Evolutionary conservation across 1,140 invertebrate genomes (phyloP).

Genomic region (Ostrea denselamellosa): DNA sequence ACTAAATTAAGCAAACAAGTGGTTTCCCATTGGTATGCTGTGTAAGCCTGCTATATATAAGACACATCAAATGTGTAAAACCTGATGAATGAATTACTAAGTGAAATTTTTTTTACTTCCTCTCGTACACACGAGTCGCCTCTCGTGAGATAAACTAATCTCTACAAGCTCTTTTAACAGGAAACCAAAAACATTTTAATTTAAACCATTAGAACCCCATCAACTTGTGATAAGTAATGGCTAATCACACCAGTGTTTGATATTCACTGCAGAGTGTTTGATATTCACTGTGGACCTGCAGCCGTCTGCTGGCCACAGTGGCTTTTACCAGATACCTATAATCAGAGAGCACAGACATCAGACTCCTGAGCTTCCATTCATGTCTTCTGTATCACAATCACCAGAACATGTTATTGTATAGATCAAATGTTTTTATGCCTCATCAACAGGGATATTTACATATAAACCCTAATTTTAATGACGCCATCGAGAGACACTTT

Average conservation of each 20-base stretch:
- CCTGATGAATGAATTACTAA: conserved; percentile 21
- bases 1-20: conserved; percentile 12
- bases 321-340: conserved; percentile 6
- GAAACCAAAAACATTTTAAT: conserved; percentile 20
- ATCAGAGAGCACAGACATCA: conserved; percentile 5
- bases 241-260: not conserved
- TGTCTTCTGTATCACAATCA: conserved; percentile 20
- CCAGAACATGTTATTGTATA: conserved; percentile 8
- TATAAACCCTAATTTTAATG: conserved; percentile 19
- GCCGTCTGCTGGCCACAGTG: not conserved
- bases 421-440: conserved; percentile 32
- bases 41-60: conserved; percentile 19
- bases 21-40: not conserved
- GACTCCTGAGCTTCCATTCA: not conserved
- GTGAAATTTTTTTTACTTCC: conserved; percentile 10
- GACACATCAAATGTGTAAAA: not conserved
- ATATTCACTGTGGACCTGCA: not conserved
- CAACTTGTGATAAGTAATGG: conserved; percentile 27
- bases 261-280: conserved; percentile 3
- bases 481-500: conserved; percentile 30
- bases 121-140: not conserved
- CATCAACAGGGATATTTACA: conserved; percentile 2
- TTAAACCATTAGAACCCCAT: conserved; percentile 3
- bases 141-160: not conserved
- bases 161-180: conserved; percentile 19